Conservation (phyloP, 2,797 vertebrate species). For the Betta splendens region DNA sequence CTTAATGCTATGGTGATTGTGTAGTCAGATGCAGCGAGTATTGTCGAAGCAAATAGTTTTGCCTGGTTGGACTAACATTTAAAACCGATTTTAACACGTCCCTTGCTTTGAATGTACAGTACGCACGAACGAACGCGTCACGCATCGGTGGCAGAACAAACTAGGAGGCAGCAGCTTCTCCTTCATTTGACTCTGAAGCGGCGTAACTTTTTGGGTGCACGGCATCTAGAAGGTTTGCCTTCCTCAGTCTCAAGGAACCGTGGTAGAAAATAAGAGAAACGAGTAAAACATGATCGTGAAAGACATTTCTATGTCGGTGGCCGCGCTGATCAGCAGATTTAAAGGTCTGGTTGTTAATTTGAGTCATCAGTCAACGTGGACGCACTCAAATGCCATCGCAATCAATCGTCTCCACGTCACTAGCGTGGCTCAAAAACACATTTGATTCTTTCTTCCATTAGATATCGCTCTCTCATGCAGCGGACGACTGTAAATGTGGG, state of each 20-base stretch:
- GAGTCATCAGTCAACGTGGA: background rate
- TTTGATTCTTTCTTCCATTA: conserved; percentile 6
- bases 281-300: conserved; percentile 36
- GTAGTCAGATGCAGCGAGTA: conserved; percentile 41
- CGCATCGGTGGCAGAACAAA: background rate
- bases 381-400: background rate
- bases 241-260: conserved; percentile 38
- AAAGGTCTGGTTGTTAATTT: background rate
- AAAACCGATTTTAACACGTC: conserved; percentile 41
- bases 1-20: conserved; percentile 48
- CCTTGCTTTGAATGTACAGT: conserved; percentile 33
- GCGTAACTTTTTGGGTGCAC: too few species aligned
- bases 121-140: background rate
- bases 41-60: conserved; percentile 49
- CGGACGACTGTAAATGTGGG: background rate
- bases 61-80: conserved; percentile 46
- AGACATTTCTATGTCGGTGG: conserved; percentile 20
- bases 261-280: conserved; percentile 21
- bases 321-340: conserved; percentile 26
- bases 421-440: background rate
- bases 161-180: background rate
- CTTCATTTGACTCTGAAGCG: too few species aligned
- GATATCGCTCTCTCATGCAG: too few species aligned
- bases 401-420: background rate
- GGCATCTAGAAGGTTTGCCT: background rate